A percentile compares a stretch with the other conserved stretches of the same genome.
These are phyloP conservation scores for Tokudaia muenninki DNA, from an alignment of 2,797 vertebrate species.

Conservation along the genomic window DNA sequence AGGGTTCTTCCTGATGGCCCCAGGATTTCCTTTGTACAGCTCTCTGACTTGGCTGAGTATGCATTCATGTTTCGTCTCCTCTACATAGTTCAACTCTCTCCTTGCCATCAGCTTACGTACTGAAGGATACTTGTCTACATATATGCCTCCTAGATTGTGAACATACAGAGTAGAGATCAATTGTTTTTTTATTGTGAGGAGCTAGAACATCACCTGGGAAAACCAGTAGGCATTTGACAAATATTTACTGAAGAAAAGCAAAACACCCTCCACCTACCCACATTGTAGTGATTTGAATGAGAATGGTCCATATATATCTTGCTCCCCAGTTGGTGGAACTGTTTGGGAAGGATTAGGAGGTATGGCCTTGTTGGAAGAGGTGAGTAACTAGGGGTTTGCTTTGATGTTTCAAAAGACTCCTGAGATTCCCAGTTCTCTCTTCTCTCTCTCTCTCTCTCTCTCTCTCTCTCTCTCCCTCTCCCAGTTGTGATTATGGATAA, in stretches of 20 bases:
- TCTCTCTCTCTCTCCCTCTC: background rate
- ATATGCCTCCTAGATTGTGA: background rate
- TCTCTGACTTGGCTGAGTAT: background rate
- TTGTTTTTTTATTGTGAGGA: background rate
- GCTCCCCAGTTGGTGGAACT: background rate
- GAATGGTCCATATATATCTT: background rate
- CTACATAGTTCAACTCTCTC: background rate
- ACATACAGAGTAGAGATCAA: background rate
- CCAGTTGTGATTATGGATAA: background rate
- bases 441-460: background rate
- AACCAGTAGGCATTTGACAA: background rate
- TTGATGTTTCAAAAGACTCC: background rate
- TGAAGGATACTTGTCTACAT: background rate
- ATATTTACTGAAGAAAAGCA: background rate
- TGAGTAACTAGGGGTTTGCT: background rate
- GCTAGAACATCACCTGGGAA: background rate
- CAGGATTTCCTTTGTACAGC: background rate
- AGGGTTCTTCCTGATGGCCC: background rate
- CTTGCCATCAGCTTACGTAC: background rate
- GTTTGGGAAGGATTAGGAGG: background rate
- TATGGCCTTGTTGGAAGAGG: background rate
- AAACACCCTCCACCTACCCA: background rate
- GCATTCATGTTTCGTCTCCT: background rate
- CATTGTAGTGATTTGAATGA: background rate
- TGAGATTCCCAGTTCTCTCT: background rate